phyloP scores from a whole-genome alignment of 2,888 invertebrate genomes.

The Rhogogaster chlorosoma region DNA sequence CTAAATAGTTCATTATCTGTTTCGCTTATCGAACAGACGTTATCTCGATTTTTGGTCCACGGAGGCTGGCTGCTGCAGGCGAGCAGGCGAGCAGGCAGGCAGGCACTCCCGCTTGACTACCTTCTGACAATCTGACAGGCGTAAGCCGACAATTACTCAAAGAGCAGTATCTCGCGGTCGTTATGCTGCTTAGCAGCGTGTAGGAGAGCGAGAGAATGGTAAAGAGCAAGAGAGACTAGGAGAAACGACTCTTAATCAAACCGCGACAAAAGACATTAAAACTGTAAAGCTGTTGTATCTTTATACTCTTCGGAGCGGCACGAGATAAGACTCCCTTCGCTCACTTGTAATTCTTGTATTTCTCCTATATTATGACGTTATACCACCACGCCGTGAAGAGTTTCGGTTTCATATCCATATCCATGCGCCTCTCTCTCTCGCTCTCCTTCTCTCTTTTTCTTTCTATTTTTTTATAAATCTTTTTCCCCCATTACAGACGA shows the following conservation, averaged over 20 bases:
- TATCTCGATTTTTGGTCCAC: constrained; percentile 64
- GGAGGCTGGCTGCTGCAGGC: constrained; percentile 10
- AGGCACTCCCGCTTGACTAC: constrained; percentile 54
- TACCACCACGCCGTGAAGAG: neutral
- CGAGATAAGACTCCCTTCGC: constrained; percentile 47
- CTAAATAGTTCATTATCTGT: constrained; percentile 47
- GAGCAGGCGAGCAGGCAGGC: neutral
- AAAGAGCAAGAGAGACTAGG: constrained; percentile 14
- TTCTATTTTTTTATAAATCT: neutral
- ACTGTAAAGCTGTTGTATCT: constrained; percentile 53
- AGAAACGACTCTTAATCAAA: constrained; percentile 73
- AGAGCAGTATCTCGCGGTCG: constrained; percentile 55
- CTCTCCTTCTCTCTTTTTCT: neutral
- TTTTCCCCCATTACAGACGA: neutral
- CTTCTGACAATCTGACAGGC: constrained; percentile 71
- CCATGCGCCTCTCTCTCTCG: neutral
- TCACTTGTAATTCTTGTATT: constrained; percentile 45
- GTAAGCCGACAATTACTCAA: constrained; percentile 75
- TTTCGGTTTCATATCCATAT: constrained; percentile 21
- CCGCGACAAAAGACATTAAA: constrained; percentile 61
- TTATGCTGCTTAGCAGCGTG: constrained; percentile 30
- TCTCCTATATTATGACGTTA: constrained; percentile 31
- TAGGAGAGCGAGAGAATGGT: neutral
- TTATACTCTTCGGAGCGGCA: constrained; percentile 45
- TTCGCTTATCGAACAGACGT: constrained; percentile 52